Conservation (phyloP, 2,888 invertebrate genomes). For the Acronicta aceris region DNA sequence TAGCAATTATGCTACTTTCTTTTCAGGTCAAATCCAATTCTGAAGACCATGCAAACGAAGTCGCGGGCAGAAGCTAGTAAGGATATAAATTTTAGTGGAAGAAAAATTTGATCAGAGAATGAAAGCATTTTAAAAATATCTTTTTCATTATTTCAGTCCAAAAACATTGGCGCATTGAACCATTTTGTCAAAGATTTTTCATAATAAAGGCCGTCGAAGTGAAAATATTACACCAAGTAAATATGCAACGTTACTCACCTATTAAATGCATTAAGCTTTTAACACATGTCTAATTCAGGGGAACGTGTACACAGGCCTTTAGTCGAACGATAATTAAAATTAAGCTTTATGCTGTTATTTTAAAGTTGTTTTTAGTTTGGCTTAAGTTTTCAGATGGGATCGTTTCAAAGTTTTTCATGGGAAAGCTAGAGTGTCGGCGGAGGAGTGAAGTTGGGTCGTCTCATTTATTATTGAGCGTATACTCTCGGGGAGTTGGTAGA, state of each 20-base stretch:
- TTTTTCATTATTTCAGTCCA: no score
- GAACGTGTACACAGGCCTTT: slow-evolving; percentile 63
- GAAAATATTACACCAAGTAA: slow-evolving; percentile 65
- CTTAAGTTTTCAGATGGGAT: slow-evolving; percentile 62
- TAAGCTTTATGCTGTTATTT: slow-evolving; percentile 36
- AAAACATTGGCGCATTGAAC: not conserved
- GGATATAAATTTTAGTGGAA: no score
- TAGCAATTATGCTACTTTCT: no score
- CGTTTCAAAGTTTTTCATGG: slow-evolving; percentile 74
- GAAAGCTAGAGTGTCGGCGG: slow-evolving; percentile 79
- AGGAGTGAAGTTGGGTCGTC: slow-evolving; percentile 85
- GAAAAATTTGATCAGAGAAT: no score
- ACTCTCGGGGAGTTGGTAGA: slow-evolving; percentile 71
- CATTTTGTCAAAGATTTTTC: slow-evolving; percentile 36
- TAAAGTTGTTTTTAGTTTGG: slow-evolving; percentile 60
- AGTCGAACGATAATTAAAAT: slow-evolving; percentile 29
- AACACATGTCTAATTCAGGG: slow-evolving; percentile 86
- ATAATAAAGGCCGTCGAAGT: slow-evolving; percentile 53
- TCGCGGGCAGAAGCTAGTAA: no score
- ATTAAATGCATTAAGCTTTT: slow-evolving; percentile 86
- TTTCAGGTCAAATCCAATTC: no score
- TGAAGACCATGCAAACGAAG: no score
- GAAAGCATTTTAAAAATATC: no score
- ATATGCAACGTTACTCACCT: slow-evolving; percentile 71
- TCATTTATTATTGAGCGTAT: slow-evolving; percentile 88